These are phyloP conservation scores for Malachius bipustulatus DNA, from an alignment of 2,888 invertebrate genomes.

Conservation along the genomic window DNA sequence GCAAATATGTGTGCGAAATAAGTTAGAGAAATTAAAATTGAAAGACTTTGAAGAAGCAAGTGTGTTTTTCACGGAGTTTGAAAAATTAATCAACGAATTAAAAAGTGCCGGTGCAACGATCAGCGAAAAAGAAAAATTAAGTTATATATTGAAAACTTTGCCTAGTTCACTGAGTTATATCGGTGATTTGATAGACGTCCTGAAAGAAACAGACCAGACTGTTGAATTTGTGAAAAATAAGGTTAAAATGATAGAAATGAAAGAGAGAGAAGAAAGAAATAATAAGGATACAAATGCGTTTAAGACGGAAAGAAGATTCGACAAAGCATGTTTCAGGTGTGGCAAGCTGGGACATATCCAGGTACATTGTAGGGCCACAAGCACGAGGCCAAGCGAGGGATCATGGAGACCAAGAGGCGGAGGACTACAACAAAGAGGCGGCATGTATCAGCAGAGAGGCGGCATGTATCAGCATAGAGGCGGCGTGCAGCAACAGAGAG, in stretches of 20 bases:
- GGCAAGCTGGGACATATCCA: constrained; percentile 16
- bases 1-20: constrained; percentile 15
- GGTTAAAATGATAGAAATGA: constrained; percentile 17
- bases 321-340: constrained; percentile 13
- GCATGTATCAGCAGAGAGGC: constrained; percentile 2
- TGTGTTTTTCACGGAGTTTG: constrained; percentile 21
- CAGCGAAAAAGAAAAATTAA: constrained; percentile 16
- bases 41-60: constrained; percentile 15
- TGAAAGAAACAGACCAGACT: constrained; percentile 20
- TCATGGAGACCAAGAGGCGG: constrained; percentile 3
- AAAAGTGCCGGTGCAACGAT: constrained; percentile 20
- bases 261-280: constrained; percentile 12
- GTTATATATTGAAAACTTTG: constrained; percentile 21
- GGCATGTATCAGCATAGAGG: constrained; percentile 5
- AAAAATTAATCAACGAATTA: constrained; percentile 20
- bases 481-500: neutral
- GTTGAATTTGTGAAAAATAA: constrained; percentile 23
- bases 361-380: constrained; percentile 15
- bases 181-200: constrained; percentile 20
- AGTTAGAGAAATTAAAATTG: constrained; percentile 13
- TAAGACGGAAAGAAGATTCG: constrained; percentile 8
- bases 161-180: constrained; percentile 20
- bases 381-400: constrained; percentile 4
- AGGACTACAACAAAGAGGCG: constrained; percentile 4
- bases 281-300: constrained; percentile 7